phyloP scores from a whole-genome alignment of 2,888 invertebrate species.

The Pterobdella sp. region DNA sequence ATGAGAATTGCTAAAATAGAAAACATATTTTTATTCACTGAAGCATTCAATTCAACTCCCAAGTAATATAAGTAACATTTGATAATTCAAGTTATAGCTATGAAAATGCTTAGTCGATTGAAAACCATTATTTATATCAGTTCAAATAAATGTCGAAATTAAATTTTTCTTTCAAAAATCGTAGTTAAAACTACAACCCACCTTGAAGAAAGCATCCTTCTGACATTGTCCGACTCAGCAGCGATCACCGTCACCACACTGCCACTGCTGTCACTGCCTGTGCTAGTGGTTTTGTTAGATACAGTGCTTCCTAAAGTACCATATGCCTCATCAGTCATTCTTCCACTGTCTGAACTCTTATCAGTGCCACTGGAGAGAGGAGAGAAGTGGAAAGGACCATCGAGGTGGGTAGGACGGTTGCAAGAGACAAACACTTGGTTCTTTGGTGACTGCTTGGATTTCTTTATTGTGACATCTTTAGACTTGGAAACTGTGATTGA shows the following conservation, averaged over 20 bases:
- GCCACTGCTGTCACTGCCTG: constrained; percentile 38
- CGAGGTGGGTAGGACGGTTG: background rate
- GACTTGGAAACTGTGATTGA: background rate
- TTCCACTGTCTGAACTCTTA: constrained; percentile 33
- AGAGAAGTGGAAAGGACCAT: constrained; percentile 17
- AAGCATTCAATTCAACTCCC: no score
- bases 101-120: no score
- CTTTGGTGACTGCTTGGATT: constrained; percentile 17
- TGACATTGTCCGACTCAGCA: constrained; percentile 32
- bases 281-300: constrained; percentile 35
- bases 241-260: constrained; percentile 39
- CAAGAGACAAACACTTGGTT: constrained; percentile 22
- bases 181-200: no score
- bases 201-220: constrained; percentile 7
- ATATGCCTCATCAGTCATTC: constrained; percentile 39
- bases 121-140: no score
- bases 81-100: no score
- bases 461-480: constrained; percentile 13
- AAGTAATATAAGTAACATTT: no score
- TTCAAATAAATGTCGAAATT: no score
- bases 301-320: constrained; percentile 37
- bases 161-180: no score
- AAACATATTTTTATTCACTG: no score
- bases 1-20: constrained; percentile 13
- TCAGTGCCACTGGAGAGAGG: constrained; percentile 30